Base-by-base conservation (phyloP, 2,113 vertebrate genomes). In the Delphinus delphis region DNA sequence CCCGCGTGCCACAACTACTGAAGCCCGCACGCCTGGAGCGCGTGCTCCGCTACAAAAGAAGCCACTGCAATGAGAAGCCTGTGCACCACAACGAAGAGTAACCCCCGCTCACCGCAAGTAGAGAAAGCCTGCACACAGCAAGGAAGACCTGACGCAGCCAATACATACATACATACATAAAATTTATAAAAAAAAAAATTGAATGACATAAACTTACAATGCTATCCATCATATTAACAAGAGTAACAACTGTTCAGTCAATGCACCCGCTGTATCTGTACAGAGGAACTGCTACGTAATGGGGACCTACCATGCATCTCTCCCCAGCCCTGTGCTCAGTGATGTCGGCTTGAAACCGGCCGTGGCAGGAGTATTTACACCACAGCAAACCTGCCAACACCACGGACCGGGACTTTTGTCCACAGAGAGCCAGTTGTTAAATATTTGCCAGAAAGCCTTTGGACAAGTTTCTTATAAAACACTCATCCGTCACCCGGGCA, bases 261-360 rank as follows among this genome's bases (percentile, higher is more conserved):
- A 0, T 1, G 4, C 15, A 13, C 25, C n/a, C 41, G 13, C 12
- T 1, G 2, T 12, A 4, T 18, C 47, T 53, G 21, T 20, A 4
- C 0, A 31, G 68, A 62, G 67, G 70, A 55, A 36, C 15, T 14
- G 44, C 41, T 26, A 3, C 0, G 2, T 6, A 3, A 9, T 2
- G 33, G 38, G 0, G 6, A 17, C 33, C 50, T 21, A 3, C 26
- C 1, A 13, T 0, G 1, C 10, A 0, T 25, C n/a, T 31, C 31
- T 65, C 68, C 44, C n/a, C 20, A 33, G 7, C 1, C 23, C 38
- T 25, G 10, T 6, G 36, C 14, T 11, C 13, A 1, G n/a, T 0
- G 62, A 18, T 1, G 6, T 63, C 4, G 47, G 36, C 63, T 8
- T 20, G 14, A 28, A 55, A 38, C 9, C 0, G 4, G 25, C 36